These are phyloP conservation scores for Drosophila pseudoananassae DNA, from an alignment of 1,140 invertebrate genomes.

Conservation along the genomic window DNA sequence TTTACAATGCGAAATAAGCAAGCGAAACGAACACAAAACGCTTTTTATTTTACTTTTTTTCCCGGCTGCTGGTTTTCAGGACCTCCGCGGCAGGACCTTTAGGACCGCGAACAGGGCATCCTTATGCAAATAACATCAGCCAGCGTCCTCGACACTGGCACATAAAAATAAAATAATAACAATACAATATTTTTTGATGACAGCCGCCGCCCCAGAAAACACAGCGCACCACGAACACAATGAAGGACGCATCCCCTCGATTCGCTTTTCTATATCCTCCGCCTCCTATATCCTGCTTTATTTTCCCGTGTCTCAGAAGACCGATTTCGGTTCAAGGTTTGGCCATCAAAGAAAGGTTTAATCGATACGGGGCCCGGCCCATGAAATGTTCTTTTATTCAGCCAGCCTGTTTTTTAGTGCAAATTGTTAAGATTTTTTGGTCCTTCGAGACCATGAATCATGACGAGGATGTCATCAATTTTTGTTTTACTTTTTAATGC, in stretches of 20 bases:
- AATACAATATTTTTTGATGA: conserved; percentile 83
- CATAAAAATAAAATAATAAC: conserved; percentile 83
- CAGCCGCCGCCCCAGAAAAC: conserved; percentile 38
- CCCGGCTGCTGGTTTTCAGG: conserved; percentile 43
- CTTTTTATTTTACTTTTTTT: conserved; percentile 49
- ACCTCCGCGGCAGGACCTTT: conserved; percentile 44
- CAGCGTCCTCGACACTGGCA: conserved; percentile 45
- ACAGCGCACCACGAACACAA: conserved; percentile 21
- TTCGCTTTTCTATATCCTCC: neutral
- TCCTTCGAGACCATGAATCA: conserved; percentile 39
- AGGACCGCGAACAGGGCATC: conserved; percentile 50
- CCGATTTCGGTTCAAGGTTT: conserved; percentile 40
- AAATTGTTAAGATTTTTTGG: conserved; percentile 64
- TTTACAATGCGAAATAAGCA: conserved; percentile 82
- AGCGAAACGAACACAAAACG: conserved; percentile 70
- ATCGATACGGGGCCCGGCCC: conserved; percentile 61
- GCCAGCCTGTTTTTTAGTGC: conserved; percentile 54
- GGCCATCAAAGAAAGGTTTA: conserved; percentile 79
- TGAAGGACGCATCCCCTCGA: conserved; percentile 8
- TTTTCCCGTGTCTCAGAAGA: neutral
- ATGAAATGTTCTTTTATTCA: conserved; percentile 46
- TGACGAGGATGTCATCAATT: conserved; percentile 68
- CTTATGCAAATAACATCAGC: conserved; percentile 76
- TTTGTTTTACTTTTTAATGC: conserved; percentile 46
- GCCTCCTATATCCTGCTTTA: neutral